These are phyloP conservation scores for Pterois miles DNA, from an alignment of 2,797 vertebrate genomes.

Conservation along the genomic window DNA sequence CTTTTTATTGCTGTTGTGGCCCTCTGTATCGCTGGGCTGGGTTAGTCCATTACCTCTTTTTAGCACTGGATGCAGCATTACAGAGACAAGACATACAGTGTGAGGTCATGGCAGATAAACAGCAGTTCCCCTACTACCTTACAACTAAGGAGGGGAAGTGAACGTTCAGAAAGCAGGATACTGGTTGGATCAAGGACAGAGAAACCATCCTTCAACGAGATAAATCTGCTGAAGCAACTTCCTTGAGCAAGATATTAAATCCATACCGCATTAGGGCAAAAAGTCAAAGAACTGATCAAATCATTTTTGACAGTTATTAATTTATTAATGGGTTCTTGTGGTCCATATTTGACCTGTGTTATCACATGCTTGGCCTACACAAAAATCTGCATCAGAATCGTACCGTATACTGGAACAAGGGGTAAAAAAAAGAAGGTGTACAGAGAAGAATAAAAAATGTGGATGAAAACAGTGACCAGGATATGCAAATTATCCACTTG, in stretches of 20 bases:
- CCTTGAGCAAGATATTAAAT: constrained; percentile 3
- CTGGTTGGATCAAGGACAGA: not conserved
- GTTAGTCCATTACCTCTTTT: constrained; percentile 52
- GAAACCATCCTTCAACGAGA: not conserved
- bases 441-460: not conserved
- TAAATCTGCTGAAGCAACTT: not conserved
- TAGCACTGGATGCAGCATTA: not conserved
- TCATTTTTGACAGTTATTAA: not conserved
- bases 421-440: not conserved
- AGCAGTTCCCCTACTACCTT: too few relatives aligned
- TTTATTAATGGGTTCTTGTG: not conserved
- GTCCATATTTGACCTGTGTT: not conserved
- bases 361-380: not conserved
- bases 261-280: not conserved
- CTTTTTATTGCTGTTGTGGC: constrained; percentile 47
- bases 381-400: too few relatives aligned
- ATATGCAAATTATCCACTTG: constrained; percentile 29
- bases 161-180: constrained; percentile 12
- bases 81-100: constrained; percentile 13
- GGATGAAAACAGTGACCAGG: constrained; percentile 1
- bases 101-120: constrained; percentile 55
- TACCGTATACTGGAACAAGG: not conserved
- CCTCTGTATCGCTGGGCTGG: constrained; percentile 23
- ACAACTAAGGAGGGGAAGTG: too few relatives aligned
- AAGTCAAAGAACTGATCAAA: not conserved